Percentiles rank a stretch among this genome's conserved stretches.
Conservation (phyloP, 92 coral and sea anemone species). For the Isaurus tuberculatus region DNA sequence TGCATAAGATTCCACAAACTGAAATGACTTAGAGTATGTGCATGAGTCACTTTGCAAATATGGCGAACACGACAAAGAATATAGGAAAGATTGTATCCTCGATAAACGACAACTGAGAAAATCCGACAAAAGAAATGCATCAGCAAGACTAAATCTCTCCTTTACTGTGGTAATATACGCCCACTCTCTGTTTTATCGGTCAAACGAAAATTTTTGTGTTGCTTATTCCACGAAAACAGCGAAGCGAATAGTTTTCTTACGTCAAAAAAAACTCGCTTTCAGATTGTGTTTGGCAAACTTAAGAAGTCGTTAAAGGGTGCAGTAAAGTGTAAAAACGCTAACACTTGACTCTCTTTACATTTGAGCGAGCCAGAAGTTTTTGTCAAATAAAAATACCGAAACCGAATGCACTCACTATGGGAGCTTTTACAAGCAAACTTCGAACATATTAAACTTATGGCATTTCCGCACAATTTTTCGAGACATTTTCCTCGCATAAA, state of each 20-base stretch:
- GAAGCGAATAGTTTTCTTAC: slow-evolving; percentile 4
- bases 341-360: neutral
- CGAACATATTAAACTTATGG: slow-evolving; percentile 43
- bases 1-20: slow-evolving; percentile 26
- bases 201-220: neutral
- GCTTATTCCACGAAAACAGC: neutral
- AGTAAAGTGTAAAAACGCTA: neutral
- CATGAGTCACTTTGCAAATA: slow-evolving; percentile 47
- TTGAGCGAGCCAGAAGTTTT: neutral
- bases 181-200: neutral
- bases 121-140: neutral
- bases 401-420: slow-evolving; percentile 26
- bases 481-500: slow-evolving; percentile 10
- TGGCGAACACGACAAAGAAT: slow-evolving; percentile 17
- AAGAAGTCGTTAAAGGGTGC: neutral
- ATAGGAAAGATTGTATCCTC: slow-evolving; percentile 36
- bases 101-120: slow-evolving; percentile 19
- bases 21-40: slow-evolving; percentile 21
- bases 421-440: slow-evolving; percentile 31
- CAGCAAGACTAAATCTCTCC: neutral
- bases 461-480: slow-evolving; percentile 43
- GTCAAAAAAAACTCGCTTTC: neutral
- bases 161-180: neutral
- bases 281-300: neutral
- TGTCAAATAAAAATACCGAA: slow-evolving; percentile 12